Evolutionary conservation across 2,888 invertebrate species (phyloP), one percentile per base, ranked within the genome.

Genomic region (Hemithea aestivaria): DNA sequence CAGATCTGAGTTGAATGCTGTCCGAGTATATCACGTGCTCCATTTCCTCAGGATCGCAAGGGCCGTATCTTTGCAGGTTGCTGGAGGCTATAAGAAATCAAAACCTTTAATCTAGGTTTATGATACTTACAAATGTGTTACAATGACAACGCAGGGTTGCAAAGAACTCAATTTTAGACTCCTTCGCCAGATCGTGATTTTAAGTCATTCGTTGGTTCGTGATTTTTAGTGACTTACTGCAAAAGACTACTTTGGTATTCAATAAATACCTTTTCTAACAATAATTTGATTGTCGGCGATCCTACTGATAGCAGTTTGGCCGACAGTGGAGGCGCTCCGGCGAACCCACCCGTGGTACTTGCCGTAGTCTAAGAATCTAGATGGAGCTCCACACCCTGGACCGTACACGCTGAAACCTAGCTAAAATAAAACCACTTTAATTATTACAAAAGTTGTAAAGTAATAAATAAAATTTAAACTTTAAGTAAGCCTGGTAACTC

Each of bases 401-500:
- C 78, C 78, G 25, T 66, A 56, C 0, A 77, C 51, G 0, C 77
- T 73, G 16, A 75, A 69, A 1, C 78, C 78, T 2, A 76, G 35
- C 78, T 77, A 43, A 7, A 40, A 46, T 20, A 25, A 3, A 16
- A 30, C 6, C 7, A 26, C n/a, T 9, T 1, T 7, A 16, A 12
- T 10, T 1, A 6, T n/a, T n/a, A n/a, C n/a, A n/a, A n/a, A n/a
- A n/a, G n/a, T n/a, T n/a, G n/a, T n/a, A n/a, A n/a, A n/a, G n/a
- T n/a, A n/a, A n/a, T n/a, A n/a, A n/a, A n/a, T n/a, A n/a, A n/a
- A n/a, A n/a, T n/a, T n/a, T n/a, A n/a, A n/a, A n/a, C n/a, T n/a
- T n/a, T n/a, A n/a, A n/a, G n/a, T n/a, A n/a, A n/a, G n/a, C n/a
- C n/a, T n/a, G n/a, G n/a, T n/a, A n/a, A n/a, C n/a, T n/a, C n/a